Conservation (phyloP, 2,888 invertebrate species). For the Cataglyphis altisquamis region DNA sequence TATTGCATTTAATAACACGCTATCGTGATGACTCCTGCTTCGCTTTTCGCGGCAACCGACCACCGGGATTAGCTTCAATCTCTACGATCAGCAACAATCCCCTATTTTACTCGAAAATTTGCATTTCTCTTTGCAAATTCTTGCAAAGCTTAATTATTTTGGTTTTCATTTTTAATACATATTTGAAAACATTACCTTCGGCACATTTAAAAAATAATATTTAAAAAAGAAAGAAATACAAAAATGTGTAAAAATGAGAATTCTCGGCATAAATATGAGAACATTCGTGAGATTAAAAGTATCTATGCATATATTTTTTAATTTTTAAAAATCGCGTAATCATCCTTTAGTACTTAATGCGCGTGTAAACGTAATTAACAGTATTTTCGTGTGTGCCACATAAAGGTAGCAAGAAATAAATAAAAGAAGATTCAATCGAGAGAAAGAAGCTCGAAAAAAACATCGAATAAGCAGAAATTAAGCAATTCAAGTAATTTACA, state of each 20-base stretch:
- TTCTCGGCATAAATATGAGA: background rate
- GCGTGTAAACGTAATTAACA: background rate
- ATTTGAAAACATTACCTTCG: background rate
- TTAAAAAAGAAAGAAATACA: background rate
- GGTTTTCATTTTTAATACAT: background rate
- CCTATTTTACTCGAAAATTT: slow-evolving; percentile 18
- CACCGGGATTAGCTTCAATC: slow-evolving; percentile 40
- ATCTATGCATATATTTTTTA: background rate
- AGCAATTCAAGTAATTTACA: no score
- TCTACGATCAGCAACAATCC: slow-evolving; percentile 15
- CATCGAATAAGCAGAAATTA: no score
- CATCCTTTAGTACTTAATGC: no score
- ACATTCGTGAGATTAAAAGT: background rate
- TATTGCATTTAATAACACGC: slow-evolving; percentile 72
- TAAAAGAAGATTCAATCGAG: background rate
- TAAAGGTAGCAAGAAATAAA: background rate
- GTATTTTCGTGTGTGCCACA: background rate
- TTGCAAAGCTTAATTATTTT: background rate
- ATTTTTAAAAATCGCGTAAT: no score
- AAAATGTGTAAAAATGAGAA: background rate
- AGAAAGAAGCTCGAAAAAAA: background rate
- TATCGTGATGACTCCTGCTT: slow-evolving; percentile 56
- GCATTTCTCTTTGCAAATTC: background rate
- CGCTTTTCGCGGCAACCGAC: background rate
- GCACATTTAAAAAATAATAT: background rate